phyloP scores from a whole-genome alignment of 2,113 vertebrate species.

The Pangasianodon gigas region DNA sequence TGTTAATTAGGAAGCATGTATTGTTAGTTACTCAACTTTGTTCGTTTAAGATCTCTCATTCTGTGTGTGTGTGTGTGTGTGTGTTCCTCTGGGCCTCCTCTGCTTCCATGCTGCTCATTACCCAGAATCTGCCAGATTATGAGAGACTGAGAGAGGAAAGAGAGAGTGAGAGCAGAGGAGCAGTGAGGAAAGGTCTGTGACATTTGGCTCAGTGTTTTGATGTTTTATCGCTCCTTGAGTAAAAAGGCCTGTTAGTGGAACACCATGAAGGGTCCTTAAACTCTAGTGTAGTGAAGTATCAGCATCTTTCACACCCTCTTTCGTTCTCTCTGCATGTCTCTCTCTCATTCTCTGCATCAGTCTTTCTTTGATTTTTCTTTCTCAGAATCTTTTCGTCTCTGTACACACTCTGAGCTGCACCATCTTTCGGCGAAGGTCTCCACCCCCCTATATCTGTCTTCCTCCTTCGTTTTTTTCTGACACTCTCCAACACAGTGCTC shows the following conservation, averaged over 20 bases:
- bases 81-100: neutral
- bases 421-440: neutral
- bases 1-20: neutral
- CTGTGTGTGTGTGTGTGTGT: neutral
- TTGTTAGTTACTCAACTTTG: neutral
- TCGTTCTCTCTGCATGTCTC: neutral
- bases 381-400: neutral
- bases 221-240: slow-evolving; percentile 36
- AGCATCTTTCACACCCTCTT: neutral
- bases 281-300: slow-evolving; percentile 21
- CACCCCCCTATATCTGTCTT: neutral
- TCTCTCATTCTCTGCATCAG: neutral
- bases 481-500: neutral
- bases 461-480: neutral
- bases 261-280: slow-evolving; percentile 30
- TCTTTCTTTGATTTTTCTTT: slow-evolving; percentile 5
- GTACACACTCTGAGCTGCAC: neutral
- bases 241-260: slow-evolving; percentile 32
- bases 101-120: neutral
- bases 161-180: neutral
- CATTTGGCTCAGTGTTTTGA: slow-evolving; percentile 39
- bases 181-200: neutral
- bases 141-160: neutral
- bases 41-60: neutral
- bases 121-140: neutral